Conservation (phyloP, 2,113 vertebrate species). For the Butastur rufipennis region DNA sequence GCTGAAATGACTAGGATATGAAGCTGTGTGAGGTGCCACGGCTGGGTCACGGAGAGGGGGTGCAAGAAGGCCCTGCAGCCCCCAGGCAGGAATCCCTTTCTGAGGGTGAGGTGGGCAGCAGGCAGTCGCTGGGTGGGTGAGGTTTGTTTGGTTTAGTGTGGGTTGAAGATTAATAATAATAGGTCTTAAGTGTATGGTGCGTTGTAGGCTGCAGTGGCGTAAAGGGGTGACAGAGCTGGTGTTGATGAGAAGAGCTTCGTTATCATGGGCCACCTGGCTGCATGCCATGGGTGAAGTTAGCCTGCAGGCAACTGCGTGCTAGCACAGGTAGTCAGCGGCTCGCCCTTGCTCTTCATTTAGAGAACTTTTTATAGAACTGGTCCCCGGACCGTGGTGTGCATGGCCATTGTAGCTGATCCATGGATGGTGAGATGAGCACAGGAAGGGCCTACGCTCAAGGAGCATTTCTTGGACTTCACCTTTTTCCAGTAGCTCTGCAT, state of each 20-base stretch:
- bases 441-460: accelerated
- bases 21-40: background rate
- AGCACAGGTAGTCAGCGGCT: background rate
- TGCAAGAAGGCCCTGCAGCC: background rate
- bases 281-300: background rate
- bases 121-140: background rate
- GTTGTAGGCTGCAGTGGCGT: accelerated
- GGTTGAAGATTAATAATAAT: background rate
- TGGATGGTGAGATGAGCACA: accelerated
- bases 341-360: accelerated
- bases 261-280: background rate
- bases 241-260: background rate
- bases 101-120: background rate
- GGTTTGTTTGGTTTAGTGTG: background rate
- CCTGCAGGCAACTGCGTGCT: background rate
- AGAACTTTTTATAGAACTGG: background rate
- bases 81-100: background rate
- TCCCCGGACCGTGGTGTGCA: accelerated
- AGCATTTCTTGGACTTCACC: background rate
- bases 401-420: background rate
- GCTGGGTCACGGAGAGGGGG: background rate
- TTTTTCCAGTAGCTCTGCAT: background rate
- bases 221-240: background rate
- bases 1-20: background rate
- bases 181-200: accelerated